These are phyloP conservation scores for Microplitis deprimator DNA, from an alignment of 2,888 invertebrate species.

Conservation along the genomic window DNA sequence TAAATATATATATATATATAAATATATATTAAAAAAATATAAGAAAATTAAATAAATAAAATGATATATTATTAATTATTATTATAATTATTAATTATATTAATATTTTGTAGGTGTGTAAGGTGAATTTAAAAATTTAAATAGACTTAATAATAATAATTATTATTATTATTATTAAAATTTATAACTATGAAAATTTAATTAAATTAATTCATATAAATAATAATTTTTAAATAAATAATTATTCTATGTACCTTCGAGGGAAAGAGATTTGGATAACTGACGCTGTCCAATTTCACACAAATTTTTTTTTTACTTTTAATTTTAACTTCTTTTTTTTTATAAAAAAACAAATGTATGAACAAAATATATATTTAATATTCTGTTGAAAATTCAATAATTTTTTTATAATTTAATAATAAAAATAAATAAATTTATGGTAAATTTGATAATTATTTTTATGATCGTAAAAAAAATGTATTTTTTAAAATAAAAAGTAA, in stretches of 20 bases:
- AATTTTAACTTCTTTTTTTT: neutral
- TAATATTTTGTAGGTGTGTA: constrained; percentile 67
- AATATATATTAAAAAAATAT: constrained; percentile 44
- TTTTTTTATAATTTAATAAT: neutral
- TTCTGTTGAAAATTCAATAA: neutral
- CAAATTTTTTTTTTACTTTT: constrained; percentile 15
- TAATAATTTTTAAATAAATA: constrained; percentile 51
- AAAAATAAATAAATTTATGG: neutral
- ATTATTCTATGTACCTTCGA: constrained; percentile 67
- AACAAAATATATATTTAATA: neutral
- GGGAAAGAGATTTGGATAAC: constrained; percentile 38
- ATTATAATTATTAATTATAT: constrained; percentile 63
- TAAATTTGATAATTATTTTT: neutral
- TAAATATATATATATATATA: constrained; percentile 54
- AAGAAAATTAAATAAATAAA: constrained; percentile 23
- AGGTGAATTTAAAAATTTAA: constrained; percentile 54
- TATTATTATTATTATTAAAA: constrained; percentile 24
- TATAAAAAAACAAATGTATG: neutral
- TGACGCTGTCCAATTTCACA: constrained; percentile 46
- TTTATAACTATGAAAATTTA: constrained; percentile 14
- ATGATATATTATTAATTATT: constrained; percentile 58
- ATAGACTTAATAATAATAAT: constrained; percentile 2
- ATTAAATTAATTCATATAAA: constrained; percentile 61
- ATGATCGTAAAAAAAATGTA: too few species aligned
- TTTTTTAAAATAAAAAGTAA: too few species aligned